Evolutionary conservation across 2,797 vertebrate species (phyloP), one percentile per base, ranked within the genome.

Genomic region (Trachops cirrhosus): DNA sequence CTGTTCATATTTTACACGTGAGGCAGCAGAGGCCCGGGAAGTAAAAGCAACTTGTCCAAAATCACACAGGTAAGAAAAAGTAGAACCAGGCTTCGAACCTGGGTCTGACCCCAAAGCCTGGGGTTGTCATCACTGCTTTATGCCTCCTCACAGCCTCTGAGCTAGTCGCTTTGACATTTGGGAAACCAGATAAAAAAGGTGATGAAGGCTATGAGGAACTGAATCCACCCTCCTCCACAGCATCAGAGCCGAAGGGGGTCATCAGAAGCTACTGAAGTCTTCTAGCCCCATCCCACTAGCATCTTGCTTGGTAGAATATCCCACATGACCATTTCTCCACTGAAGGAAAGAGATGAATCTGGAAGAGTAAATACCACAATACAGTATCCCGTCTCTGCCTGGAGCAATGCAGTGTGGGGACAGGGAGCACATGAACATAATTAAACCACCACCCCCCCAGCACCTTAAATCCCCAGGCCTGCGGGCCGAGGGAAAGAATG

Each of bases 371-470:
- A 84, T 37, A 14, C 86, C 90, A 41, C 1, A 75, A 39, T 59
- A 92, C 52, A 87, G n/a, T 46, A 87, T 85, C 88, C 91, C 34
- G 21, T 8, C 29, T 32, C 21, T 37, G 50, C 54, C 9, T 18
- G 7, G 32, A 84, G 77, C 2, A 3, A 62, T 21, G 44, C 39
- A 1, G 9, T 0, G 0, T 3, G 5, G 32, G 86, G 26, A 78
- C 48, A 39, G 0, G 7, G 83, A 94, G 50, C 88, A 89, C 67
- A n/a, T 3, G 8, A 0, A 67, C 67, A 87, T 94, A 94, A 92
- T 91, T 73, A 67, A 96, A 95, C 64, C n/a, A n/a, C n/a, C n/a
- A n/a, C 62, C 15, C 9, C 44, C 54, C 62, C 26, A 29, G 52
- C 14, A 14, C 48, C 48, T 22, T 29, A 46, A 52, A 67, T 46